A percentile compares a stretch with the other conserved stretches of the same genome.
phyloP scores from a whole-genome alignment of 2,888 invertebrate species.

The Cosmia pyralina region DNA sequence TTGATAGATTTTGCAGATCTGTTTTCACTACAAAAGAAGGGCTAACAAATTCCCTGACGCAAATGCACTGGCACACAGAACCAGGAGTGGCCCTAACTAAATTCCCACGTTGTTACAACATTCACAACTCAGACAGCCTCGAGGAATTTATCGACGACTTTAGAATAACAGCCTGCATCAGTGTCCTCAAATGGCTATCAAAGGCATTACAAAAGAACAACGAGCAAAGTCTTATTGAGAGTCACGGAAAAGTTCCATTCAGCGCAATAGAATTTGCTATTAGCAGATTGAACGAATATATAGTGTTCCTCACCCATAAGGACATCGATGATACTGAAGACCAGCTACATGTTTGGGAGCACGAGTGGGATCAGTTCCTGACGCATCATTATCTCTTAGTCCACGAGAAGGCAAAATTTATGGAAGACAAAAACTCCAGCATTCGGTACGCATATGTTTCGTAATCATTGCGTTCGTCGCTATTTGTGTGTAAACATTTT shows the following conservation, averaged over 20 bases:
- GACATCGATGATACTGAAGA: constrained; percentile 94
- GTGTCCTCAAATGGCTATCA: constrained; percentile 94
- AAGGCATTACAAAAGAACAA: constrained; percentile 89
- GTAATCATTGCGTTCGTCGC: constrained; percentile 33
- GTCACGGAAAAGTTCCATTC: constrained; percentile 93
- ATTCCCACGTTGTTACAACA: constrained; percentile 96
- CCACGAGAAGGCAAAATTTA: constrained; percentile 91
- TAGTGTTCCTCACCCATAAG: constrained; percentile 93
- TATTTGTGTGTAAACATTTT: constrained; percentile 62
- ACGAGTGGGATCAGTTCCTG: constrained; percentile 97
- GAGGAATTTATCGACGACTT: constrained; percentile 96
- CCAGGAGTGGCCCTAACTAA: constrained; percentile 94
- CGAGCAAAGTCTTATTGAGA: constrained; percentile 89
- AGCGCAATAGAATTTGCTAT: constrained; percentile 95
- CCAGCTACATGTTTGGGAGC: constrained; percentile 92
- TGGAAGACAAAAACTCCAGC: constrained; percentile 80
- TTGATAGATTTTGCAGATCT: constrained; percentile 95
- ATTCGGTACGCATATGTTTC: constrained; percentile 74
- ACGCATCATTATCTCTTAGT: constrained; percentile 92
- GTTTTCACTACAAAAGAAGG: constrained; percentile 98
- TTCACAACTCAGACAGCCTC: constrained; percentile 95
- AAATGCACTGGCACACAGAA: constrained; percentile 96
- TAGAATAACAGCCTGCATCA: constrained; percentile 96
- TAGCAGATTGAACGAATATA: constrained; percentile 93
- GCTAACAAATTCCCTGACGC: constrained; percentile 93